Evolutionary conservation across 2,797 vertebrate genomes (phyloP).

Genomic region (Carcharodon carcharias): DNA sequence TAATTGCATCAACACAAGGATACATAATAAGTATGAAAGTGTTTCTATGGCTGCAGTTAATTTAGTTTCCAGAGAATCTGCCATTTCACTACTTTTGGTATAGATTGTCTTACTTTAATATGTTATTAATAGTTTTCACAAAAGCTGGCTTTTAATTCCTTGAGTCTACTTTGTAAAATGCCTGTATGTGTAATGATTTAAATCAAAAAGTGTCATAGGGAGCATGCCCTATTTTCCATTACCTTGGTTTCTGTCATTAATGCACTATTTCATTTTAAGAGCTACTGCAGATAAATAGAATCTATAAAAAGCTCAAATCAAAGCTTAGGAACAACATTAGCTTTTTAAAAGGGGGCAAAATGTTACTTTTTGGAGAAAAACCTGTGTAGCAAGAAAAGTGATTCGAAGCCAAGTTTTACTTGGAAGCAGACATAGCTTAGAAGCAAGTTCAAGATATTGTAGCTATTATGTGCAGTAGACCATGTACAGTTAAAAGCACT

Average conservation of each 20-base stretch:
- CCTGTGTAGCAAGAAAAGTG: background rate
- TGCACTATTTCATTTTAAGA: slow-evolving; percentile 76
- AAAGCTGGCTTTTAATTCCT: slow-evolving; percentile 70
- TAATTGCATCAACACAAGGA: slow-evolving; percentile 84
- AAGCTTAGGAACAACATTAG: slow-evolving; percentile 47
- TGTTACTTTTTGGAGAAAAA: background rate
- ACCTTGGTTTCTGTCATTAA: slow-evolving; percentile 75
- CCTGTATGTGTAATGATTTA: slow-evolving; percentile 73
- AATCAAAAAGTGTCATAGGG: slow-evolving; percentile 74
- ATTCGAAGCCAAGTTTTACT: background rate
- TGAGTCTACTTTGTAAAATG: slow-evolving; percentile 63
- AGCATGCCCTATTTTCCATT: slow-evolving; percentile 77
- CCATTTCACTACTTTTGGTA: slow-evolving; percentile 70
- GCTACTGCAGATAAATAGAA: slow-evolving; percentile 61
- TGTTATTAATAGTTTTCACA: slow-evolving; percentile 74
- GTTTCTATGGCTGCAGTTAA: slow-evolving; percentile 77
- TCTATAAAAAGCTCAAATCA: slow-evolving; percentile 64
- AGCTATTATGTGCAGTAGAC: background rate
- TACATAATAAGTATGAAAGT: slow-evolving; percentile 80
- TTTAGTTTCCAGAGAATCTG: slow-evolving; percentile 76
- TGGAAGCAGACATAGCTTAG: background rate
- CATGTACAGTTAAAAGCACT: background rate
- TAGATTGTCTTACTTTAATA: slow-evolving; percentile 76
- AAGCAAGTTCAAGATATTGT: background rate
- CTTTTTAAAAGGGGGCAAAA: background rate